Evolutionary conservation across 2,113 vertebrate species (phyloP).

Genomic region (Cebus imitator): DNA sequence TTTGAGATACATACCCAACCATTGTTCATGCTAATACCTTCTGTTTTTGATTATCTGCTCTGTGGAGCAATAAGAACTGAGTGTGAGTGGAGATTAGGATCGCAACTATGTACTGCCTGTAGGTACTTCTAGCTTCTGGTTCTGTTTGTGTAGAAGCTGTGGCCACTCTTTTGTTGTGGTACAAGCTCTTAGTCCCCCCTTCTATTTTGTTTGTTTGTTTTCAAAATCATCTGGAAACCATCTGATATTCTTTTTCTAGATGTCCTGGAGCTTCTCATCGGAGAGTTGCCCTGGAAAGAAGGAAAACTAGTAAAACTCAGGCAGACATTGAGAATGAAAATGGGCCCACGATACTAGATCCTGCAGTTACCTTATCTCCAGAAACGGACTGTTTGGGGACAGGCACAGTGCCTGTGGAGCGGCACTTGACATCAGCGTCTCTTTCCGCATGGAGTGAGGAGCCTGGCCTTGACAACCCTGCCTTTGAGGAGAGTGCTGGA

Average conservation of each 20-base stretch:
- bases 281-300: constrained; percentile 88
- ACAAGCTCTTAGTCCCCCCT: not conserved
- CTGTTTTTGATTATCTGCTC: not conserved
- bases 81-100: not conserved
- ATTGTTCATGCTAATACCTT: not conserved
- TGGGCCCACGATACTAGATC: constrained; percentile 81
- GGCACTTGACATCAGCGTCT: constrained; percentile 77
- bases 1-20: not conserved
- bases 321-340: constrained; percentile 83
- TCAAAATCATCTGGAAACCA: not conserved
- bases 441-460: constrained; percentile 90
- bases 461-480: constrained; percentile 92
- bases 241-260: constrained; percentile 79
- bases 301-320: constrained; percentile 82
- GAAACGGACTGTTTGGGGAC: constrained; percentile 79
- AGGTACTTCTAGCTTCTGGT: not conserved
- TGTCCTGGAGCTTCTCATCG: constrained; percentile 93
- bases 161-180: not conserved
- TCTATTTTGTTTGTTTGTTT: not conserved
- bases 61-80: not conserved
- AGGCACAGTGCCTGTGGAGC: constrained; percentile 77
- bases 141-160: not conserved
- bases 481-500: constrained; percentile 92
- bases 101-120: not conserved
- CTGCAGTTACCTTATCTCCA: constrained; percentile 79